These are phyloP conservation scores for Alaudala cheleensis DNA, from an alignment of 2,113 vertebrate species.

Conservation along the genomic window DNA sequence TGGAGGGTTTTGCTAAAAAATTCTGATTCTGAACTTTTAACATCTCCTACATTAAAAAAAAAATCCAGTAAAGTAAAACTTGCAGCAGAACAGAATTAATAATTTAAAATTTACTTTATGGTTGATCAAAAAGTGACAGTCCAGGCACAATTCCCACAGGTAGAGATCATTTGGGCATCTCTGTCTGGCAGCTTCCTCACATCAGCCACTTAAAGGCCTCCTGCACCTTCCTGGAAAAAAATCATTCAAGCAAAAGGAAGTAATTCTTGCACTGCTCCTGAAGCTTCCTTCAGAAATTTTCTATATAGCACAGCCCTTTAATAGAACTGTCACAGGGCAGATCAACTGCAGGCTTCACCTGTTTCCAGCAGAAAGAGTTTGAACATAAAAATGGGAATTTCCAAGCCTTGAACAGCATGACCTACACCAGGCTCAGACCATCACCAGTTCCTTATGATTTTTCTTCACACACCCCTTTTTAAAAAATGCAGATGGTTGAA, in stretches of 20 bases:
- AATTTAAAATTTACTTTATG: neutral
- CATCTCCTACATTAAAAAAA: neutral
- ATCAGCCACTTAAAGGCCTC: neutral
- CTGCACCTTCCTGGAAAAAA: neutral
- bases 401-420: neutral
- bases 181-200: neutral
- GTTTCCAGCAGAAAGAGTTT: neutral
- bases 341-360: neutral
- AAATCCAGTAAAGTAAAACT: neutral
- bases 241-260: neutral
- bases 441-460: neutral
- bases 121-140: neutral
- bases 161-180: neutral
- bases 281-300: neutral
- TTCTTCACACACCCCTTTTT: neutral
- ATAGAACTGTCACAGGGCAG: neutral
- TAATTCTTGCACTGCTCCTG: neutral
- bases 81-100: neutral
- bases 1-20: neutral
- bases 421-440: neutral
- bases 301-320: neutral
- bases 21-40: neutral
- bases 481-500: neutral
- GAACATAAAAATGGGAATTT: neutral
- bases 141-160: neutral